These are phyloP conservation scores for Rhinella marina DNA, from an alignment of 2,797 vertebrate genomes.

Conservation along the genomic window DNA sequence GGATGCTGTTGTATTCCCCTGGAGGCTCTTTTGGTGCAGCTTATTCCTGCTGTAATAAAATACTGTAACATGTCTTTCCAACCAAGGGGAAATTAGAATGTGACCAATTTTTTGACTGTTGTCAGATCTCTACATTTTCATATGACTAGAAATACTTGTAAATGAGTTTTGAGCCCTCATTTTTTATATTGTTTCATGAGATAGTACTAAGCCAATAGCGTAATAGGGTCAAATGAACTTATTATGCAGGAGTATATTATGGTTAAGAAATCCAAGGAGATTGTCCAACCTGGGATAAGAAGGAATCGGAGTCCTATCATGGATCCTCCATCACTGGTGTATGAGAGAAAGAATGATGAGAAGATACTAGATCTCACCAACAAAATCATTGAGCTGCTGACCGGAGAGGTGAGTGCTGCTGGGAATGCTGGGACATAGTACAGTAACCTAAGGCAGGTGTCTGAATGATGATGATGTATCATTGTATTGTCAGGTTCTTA, in stretches of 20 bases:
- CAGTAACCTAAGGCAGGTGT: background rate
- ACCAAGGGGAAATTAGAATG: too few species aligned
- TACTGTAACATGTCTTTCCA: too few species aligned
- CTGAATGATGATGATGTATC: background rate
- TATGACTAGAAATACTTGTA: too few species aligned
- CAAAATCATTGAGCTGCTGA: background rate
- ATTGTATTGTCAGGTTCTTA: constrained; percentile 26
- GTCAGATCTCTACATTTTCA: too few species aligned
- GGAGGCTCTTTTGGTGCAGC: too few species aligned
- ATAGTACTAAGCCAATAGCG: background rate
- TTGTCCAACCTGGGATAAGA: background rate
- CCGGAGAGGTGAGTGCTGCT: background rate
- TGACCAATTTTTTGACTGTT: too few species aligned
- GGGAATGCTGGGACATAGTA: background rate
- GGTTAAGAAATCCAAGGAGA: background rate
- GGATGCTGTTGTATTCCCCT: too few species aligned
- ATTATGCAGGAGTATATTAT: constrained; percentile 4
- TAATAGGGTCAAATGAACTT: background rate
- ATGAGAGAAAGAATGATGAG: background rate
- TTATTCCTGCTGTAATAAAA: too few species aligned
- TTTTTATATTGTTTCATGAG: background rate
- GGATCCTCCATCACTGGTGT: background rate
- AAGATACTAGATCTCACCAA: background rate
- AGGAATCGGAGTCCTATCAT: background rate
- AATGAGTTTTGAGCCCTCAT: too few species aligned